Base-by-base conservation (phyloP, 2,888 invertebrate genomes). In the Eumacrocentrus americanus region DNA sequence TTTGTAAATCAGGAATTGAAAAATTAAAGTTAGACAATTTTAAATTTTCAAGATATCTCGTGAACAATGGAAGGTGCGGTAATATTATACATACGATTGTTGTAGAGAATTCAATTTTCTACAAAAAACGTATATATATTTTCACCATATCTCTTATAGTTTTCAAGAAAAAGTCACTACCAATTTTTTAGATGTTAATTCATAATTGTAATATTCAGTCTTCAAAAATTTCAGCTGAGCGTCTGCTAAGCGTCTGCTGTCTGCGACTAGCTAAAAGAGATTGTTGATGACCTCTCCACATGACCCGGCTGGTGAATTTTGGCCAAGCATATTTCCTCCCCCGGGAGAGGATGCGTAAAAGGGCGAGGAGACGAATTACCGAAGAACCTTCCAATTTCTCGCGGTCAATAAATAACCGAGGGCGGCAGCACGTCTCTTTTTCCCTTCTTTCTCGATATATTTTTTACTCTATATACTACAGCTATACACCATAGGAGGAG, bases 341-440 rank as follows among this genome's bases (percentile, higher is more conserved):
- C 40, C 50, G 46, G 16, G 40, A 50, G 18, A 34, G 51, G 51
- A 61, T 53, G 16, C 35, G 12, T n/a, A 25, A 11, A 12, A 16
- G 50, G 14, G 51, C 2, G 25, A 20, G 16, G 23, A 35, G 29
- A 42, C 35, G 42, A 58, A 58, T 61, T 64, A 60, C 57, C 56
- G 51, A 57, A n/a, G 61, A 56, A 38, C 57, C 42, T 37, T 44
- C 37, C 62, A 62, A 62, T 61, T 62, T 64, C 57, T 54, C 47
- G 46, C 47, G 65, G 65, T 68, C 69, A 61, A 67, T 67, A 67
- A 68, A 70, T 67, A 67, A 70, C 62, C 55, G 48, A 11, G 37
- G 35, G 38, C 62, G 46, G 55, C 54, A 59, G 46, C 46, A 38
- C n/a, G 44, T n/a, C 16, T 35, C 20, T 9, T 50, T 29, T 18